Conservation (phyloP, 2,113 vertebrate species). For the Leucopsar rothschildi region DNA sequence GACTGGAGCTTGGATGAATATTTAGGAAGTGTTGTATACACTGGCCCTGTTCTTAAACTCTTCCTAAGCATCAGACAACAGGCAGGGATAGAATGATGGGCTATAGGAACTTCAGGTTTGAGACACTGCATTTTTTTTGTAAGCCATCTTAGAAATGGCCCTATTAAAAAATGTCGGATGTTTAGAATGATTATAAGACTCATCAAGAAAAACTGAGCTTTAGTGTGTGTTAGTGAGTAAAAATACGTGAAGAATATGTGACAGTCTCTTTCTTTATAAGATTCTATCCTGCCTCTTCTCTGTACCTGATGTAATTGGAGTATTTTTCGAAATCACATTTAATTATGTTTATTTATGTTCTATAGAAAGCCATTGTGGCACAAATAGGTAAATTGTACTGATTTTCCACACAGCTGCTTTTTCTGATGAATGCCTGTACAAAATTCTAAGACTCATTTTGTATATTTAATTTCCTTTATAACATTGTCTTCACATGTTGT, state of each 20-base stretch:
- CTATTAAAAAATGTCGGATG: neutral
- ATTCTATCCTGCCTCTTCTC: neutral
- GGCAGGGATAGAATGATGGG: neutral
- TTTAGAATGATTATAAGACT: neutral
- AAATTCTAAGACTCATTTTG: slow-evolving; percentile 16
- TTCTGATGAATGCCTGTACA: slow-evolving; percentile 11
- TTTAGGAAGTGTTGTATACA: neutral
- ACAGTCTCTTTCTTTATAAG: neutral
- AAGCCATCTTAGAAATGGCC: neutral
- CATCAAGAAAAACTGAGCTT: neutral
- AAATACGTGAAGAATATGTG: neutral
- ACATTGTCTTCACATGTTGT: slow-evolving; percentile 16
- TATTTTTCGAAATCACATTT: slow-evolving; percentile 24
- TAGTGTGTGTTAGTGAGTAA: neutral
- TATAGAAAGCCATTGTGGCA: neutral
- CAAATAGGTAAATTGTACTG: neutral
- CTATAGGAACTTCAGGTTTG: neutral
- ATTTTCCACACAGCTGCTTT: neutral
- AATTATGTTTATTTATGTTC: slow-evolving; percentile 14
- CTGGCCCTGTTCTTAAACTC: neutral
- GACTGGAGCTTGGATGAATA: neutral
- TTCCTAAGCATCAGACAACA: neutral
- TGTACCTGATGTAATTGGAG: neutral
- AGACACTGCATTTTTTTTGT: neutral
- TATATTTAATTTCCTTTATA: slow-evolving; percentile 32